Percentiles rank a stretch among this genome's conserved stretches.
phyloP scores from a whole-genome alignment of 2,113 vertebrate genomes.

The Ceratotherium simum region DNA sequence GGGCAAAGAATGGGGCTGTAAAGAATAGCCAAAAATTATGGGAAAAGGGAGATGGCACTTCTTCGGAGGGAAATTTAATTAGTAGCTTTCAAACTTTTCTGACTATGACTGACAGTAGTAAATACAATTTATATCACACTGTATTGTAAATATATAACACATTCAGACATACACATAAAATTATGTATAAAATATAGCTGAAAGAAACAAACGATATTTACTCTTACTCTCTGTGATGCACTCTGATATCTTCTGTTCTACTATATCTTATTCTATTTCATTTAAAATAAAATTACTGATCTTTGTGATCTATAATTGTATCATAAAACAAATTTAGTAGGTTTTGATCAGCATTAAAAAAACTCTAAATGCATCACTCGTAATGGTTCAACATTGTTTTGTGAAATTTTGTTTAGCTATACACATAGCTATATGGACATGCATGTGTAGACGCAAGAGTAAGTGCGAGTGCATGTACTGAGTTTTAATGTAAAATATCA shows the following conservation, averaged over 20 bases:
- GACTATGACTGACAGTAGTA: not conserved
- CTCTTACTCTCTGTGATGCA: not conserved
- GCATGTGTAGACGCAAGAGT: not conserved
- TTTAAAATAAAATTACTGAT: not conserved
- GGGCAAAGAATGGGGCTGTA: not conserved
- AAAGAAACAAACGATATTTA: not conserved
- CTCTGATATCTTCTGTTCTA: not conserved
- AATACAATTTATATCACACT: not conserved
- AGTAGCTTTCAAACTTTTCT: not conserved
- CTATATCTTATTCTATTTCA: not conserved
- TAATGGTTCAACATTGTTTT: not conserved
- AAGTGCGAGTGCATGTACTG: not conserved
- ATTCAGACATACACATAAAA: not conserved
- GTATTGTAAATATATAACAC: not conserved
- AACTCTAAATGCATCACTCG: not conserved
- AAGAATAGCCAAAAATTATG: not conserved
- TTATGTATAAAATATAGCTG: not conserved
- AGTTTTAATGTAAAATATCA: not conserved
- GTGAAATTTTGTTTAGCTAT: not conserved
- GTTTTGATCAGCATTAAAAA: not conserved
- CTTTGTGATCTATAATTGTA: not conserved
- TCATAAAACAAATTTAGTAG: not conserved
- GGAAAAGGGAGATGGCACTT: not conserved
- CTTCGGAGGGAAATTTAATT: not conserved
- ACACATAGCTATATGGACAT: not conserved